Percentiles rank a stretch among this genome's conserved stretches.
phyloP scores from a whole-genome alignment of 2,888 invertebrate species.

The Agapetus fuscipes region DNA sequence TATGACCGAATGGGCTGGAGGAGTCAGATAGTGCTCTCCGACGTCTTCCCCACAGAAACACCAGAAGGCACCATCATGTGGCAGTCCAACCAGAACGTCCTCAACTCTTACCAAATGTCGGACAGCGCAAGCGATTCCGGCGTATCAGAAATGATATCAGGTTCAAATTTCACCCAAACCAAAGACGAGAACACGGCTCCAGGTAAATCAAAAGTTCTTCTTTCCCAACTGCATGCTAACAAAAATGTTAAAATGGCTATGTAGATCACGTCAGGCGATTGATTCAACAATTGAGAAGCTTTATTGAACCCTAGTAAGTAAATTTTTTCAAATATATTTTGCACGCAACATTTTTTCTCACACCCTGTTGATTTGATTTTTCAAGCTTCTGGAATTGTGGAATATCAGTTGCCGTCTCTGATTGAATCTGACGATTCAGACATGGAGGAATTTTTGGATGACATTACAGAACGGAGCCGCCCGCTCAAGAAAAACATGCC shows the following conservation, averaged over 20 bases:
- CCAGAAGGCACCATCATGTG: constrained; percentile 15
- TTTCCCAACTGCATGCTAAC: too few species aligned
- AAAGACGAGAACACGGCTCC: constrained; percentile 4
- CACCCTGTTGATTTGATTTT: constrained; percentile 1
- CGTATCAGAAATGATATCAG: constrained; percentile 1
- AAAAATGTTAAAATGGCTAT: too few species aligned
- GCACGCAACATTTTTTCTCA: too few species aligned
- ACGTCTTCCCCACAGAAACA: constrained; percentile 27
- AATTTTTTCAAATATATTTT: too few species aligned
- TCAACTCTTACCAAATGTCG: constrained; percentile 4
- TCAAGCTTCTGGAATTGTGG: constrained; percentile 21
- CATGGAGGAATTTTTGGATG: constrained; percentile 66
- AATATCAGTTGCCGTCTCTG: constrained; percentile 51
- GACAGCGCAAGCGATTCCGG: constrained; percentile 5
- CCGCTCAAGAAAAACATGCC: constrained; percentile 32
- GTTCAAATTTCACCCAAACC: constrained; percentile 3
- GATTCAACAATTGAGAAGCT: too few species aligned
- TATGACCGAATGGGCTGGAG: constrained; percentile 27
- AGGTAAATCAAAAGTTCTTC: not conserved
- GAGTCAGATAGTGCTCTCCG: constrained; percentile 6
- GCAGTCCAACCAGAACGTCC: constrained; percentile 24
- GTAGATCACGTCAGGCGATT: too few species aligned
- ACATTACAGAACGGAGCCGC: constrained; percentile 51
- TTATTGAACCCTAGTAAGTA: too few species aligned
- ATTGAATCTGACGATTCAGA: constrained; percentile 78